Conservation (phyloP, 2,888 invertebrate genomes). For the Hyposoter dolosus region DNA sequence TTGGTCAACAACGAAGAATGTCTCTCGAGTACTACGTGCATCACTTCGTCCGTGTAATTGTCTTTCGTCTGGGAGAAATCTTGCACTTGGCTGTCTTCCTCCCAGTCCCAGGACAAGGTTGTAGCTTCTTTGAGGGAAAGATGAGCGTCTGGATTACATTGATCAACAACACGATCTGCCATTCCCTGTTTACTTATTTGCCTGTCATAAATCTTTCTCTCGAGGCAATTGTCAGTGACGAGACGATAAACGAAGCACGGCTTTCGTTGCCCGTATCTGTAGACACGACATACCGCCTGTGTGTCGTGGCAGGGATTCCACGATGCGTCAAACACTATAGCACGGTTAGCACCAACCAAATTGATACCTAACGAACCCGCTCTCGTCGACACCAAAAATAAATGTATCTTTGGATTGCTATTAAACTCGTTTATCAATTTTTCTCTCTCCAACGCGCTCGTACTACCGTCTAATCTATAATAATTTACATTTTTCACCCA, state of each 20-base stretch:
- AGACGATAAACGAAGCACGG: conserved; percentile 98
- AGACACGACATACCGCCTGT: conserved; percentile 97
- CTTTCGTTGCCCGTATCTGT: conserved; percentile 96
- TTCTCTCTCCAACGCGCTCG: conserved; percentile 96
- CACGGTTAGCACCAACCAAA: conserved; percentile 98
- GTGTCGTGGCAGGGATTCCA: conserved; percentile 99
- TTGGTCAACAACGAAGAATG: conserved; percentile 89
- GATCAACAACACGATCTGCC: conserved; percentile 99
- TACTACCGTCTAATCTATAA: conserved; percentile 97
- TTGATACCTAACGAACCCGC: conserved; percentile 99
- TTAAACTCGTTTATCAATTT: conserved; percentile 99
- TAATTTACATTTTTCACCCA: conserved; percentile 96
- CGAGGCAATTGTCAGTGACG: conserved; percentile 98
- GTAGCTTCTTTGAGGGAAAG: conserved; percentile 95
- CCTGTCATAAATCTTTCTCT: conserved; percentile 98
- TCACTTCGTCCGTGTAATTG: conserved; percentile 92
- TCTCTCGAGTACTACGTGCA: conserved; percentile 88
- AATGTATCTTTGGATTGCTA: conserved; percentile 92
- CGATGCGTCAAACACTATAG: conserved; percentile 98
- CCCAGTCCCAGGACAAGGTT: conserved; percentile 95
- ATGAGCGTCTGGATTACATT: conserved; percentile 98
- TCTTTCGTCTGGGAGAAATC: conserved; percentile 90
- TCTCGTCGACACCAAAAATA: conserved; percentile 98
- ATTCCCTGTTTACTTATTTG: conserved; percentile 99
- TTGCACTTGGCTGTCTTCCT: conserved; percentile 92